Conservation (phyloP, 2,113 vertebrate species). For the Austrofundulus limnaeus region DNA sequence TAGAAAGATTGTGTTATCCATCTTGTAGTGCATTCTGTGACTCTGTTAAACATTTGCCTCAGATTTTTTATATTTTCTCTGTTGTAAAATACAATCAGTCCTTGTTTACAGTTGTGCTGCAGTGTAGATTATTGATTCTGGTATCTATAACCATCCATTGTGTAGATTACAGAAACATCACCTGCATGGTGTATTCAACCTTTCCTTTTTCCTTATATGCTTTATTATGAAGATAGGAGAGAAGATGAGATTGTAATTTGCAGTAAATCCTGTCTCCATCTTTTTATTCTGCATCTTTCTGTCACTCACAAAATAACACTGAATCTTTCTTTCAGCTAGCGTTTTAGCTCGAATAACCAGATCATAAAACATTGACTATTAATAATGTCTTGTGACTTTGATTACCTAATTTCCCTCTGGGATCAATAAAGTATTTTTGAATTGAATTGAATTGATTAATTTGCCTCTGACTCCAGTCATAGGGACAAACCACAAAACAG, state of each 20-base stretch:
- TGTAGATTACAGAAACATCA: constrained; percentile 3
- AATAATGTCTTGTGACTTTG: neutral
- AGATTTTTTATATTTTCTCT: neutral
- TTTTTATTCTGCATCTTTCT: constrained; percentile 5
- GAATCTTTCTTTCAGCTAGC: constrained; percentile 14
- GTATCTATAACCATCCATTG: constrained; percentile 1
- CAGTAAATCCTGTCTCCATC: neutral
- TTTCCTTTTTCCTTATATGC: neutral
- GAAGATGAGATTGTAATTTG: constrained; percentile 1
- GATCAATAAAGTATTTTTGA: no score
- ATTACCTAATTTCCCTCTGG: constrained; percentile 12
- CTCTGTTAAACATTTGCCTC: neutral
- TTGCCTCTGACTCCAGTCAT: constrained; percentile 31
- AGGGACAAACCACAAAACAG: constrained; percentile 15
- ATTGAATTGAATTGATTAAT: no score
- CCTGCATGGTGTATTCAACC: neutral
- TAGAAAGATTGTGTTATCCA: neutral
- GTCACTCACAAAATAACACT: constrained; percentile 3
- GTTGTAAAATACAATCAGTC: neutral
- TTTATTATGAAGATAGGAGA: neutral
- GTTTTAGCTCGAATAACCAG: constrained; percentile 26
- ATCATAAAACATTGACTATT: constrained; percentile 43
- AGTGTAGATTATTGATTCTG: neutral
- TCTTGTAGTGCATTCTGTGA: neutral
- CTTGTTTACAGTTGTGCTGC: neutral